Evolutionary conservation across 2,888 invertebrate species (phyloP).

Genomic region (Drosophila atroscutellata): DNA sequence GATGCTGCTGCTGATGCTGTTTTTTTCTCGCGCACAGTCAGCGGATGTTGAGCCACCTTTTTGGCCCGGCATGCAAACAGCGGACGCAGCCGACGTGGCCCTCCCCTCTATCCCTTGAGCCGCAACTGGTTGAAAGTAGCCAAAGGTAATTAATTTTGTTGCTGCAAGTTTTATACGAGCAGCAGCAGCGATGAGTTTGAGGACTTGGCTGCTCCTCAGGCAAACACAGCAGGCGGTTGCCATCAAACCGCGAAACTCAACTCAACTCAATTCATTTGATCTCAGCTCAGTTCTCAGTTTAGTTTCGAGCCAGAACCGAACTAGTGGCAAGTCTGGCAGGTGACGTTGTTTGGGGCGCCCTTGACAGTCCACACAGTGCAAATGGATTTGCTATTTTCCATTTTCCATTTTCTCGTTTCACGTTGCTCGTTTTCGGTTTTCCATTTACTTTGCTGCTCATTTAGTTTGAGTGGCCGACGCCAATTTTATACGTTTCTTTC

Average conservation of each 20-base stretch:
- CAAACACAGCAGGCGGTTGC: slow-evolving; percentile 43
- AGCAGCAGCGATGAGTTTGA: background rate
- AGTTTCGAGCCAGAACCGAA: slow-evolving; percentile 1
- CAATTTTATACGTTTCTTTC: slow-evolving; percentile 41
- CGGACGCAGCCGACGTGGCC: background rate
- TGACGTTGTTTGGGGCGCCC: slow-evolving; percentile 39
- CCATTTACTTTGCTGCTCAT: slow-evolving; percentile 70
- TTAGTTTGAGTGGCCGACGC: slow-evolving; percentile 57
- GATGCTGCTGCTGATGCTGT: slow-evolving; percentile 29
- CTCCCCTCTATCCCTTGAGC: background rate
- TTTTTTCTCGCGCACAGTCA: slow-evolving; percentile 32
- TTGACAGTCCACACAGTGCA: slow-evolving; percentile 67
- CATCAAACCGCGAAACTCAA: slow-evolving; percentile 49
- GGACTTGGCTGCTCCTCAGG: slow-evolving; percentile 8
- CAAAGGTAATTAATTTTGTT: slow-evolving; percentile 83
- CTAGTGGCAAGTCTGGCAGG: slow-evolving; percentile 20
- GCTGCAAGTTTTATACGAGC: slow-evolving; percentile 61
- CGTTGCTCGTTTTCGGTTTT: slow-evolving; percentile 8
- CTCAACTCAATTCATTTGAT: slow-evolving; percentile 11
- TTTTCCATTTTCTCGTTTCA: slow-evolving; percentile 44
- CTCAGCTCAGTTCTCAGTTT: slow-evolving; percentile 16
- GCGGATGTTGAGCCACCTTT: slow-evolving; percentile 69
- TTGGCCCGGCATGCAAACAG: slow-evolving; percentile 57
- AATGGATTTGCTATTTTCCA: slow-evolving; percentile 69
- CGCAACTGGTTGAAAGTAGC: slow-evolving; percentile 77